These are phyloP conservation scores for Echeneis naucrates DNA, from an alignment of 2,797 vertebrate genomes.

Conservation along the genomic window DNA sequence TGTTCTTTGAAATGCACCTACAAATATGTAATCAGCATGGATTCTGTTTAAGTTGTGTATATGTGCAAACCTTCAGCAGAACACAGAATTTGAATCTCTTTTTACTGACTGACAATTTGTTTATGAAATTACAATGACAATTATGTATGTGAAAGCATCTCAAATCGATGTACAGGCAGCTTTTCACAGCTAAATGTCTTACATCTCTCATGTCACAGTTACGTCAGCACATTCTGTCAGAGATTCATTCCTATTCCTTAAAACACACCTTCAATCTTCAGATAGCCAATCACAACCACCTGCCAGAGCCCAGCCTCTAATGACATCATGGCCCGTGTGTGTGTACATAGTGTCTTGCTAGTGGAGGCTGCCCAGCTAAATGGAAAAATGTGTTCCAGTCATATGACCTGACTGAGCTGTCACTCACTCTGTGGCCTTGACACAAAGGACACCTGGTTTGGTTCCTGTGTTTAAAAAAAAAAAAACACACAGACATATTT, in stretches of 20 bases:
- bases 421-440: constrained; percentile 43
- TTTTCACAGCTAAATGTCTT: not conserved
- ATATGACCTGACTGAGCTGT: constrained; percentile 47
- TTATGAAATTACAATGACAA: not conserved
- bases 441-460: constrained; percentile 24
- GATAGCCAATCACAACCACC: constrained; percentile 33
- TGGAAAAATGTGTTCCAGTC: constrained; percentile 44
- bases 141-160: not conserved
- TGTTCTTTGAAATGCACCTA: too few species aligned
- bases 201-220: not conserved
- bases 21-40: too few species aligned
- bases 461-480: not conserved
- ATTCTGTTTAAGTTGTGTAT: too few species aligned
- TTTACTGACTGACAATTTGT: too few species aligned
- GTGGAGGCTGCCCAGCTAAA: constrained; percentile 11
- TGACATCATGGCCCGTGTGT: not conserved
- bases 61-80: too few species aligned
- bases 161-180: not conserved
- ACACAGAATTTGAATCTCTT: not conserved
- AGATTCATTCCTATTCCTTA: constrained; percentile 1
- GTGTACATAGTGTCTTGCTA: not conserved
- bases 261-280: not conserved
- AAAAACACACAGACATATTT: constrained; percentile 3
- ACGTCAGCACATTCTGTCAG: not conserved
- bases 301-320: constrained; percentile 18